Percentiles rank a stretch among this genome's conserved stretches.
phyloP scores from a whole-genome alignment of 1,140 invertebrate genomes.

The Drosophila sturtevanti region DNA sequence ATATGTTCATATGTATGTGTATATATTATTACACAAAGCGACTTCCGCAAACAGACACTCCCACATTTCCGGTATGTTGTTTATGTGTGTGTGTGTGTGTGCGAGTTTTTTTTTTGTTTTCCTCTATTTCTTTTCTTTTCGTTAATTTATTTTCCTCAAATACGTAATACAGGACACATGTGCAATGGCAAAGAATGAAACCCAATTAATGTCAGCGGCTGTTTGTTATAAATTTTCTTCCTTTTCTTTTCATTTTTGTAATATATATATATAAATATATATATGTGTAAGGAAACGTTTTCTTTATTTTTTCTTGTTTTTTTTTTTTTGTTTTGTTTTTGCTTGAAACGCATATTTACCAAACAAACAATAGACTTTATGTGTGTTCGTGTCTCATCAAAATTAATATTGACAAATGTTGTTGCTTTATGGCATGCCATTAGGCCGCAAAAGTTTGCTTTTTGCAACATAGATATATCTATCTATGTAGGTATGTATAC shows the following conservation, averaged over 20 bases:
- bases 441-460: conserved; percentile 65
- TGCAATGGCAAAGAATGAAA: conserved; percentile 32
- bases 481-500: too few relatives aligned
- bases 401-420: conserved; percentile 77
- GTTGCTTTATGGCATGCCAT: conserved; percentile 68
- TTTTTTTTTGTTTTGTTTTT: background rate
- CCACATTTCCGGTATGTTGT: background rate
- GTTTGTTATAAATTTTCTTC: conserved; percentile 56
- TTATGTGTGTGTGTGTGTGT: background rate
- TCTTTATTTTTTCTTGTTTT: background rate
- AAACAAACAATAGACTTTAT: conserved; percentile 65
- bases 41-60: background rate
- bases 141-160: conserved; percentile 56
- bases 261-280: background rate
- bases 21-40: background rate
- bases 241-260: conserved; percentile 7
- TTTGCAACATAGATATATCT: conserved; percentile 17
- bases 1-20: background rate
- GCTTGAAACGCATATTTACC: conserved; percentile 49
- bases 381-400: conserved; percentile 56
- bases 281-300: background rate
- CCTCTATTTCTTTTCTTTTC: conserved; percentile 9
- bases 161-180: conserved; percentile 45
- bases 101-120: background rate
- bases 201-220: conserved; percentile 49